Evolutionary conservation across 1,140 invertebrate species (phyloP).

Genomic region (Himalopsyche phryganea): DNA sequence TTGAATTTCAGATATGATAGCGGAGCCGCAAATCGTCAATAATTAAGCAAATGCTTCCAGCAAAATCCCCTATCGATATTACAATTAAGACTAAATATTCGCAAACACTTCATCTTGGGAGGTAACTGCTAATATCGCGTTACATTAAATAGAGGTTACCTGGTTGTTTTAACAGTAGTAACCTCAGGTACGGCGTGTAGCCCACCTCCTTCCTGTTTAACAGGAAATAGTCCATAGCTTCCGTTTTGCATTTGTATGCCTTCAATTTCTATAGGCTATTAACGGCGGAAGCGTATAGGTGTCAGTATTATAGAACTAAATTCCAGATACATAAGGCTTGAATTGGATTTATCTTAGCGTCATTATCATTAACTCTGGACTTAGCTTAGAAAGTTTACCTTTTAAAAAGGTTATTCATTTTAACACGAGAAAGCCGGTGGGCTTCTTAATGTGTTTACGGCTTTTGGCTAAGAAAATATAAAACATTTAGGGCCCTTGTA

Average conservation of each 20-base stretch:
- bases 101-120: background rate
- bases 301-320: constrained; percentile 3
- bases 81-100: no score
- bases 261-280: constrained; percentile 24
- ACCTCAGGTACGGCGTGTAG: constrained; percentile 7
- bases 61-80: no score
- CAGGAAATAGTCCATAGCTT: constrained; percentile 31
- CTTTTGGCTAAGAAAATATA: no score
- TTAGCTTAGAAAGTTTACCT: background rate
- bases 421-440: no score
- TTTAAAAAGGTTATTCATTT: no score
- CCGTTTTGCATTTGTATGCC: constrained; percentile 8
- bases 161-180: constrained; percentile 15
- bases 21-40: no score
- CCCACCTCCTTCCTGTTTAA: constrained; percentile 17
- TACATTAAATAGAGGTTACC: constrained; percentile 11
- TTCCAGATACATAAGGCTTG: constrained; percentile 9
- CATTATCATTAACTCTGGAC: constrained; percentile 9
- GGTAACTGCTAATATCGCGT: background rate
- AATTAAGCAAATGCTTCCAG: no score
- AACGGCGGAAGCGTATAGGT: constrained; percentile 12
- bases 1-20: no score
- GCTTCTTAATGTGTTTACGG: no score
- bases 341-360: constrained; percentile 20
- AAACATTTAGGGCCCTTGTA: no score